Evolutionary conservation across 2,113 vertebrate genomes (phyloP).

Genomic region (Smithornis capensis): DNA sequence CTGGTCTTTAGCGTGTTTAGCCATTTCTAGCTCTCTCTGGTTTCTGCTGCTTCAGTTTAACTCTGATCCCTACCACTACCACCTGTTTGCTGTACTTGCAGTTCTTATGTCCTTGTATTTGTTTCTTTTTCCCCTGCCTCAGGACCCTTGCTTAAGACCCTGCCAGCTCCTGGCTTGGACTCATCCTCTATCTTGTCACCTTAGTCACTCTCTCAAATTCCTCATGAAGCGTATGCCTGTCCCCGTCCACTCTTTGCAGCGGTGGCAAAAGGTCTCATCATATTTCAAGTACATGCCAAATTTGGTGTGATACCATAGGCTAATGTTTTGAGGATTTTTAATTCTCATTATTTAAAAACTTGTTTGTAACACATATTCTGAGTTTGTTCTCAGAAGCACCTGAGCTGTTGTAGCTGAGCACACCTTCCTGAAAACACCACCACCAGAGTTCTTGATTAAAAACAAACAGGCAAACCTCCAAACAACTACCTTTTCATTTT

Average conservation of each 20-base stretch:
- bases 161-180: neutral
- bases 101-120: neutral
- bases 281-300: accelerated
- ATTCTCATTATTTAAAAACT: neutral
- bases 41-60: neutral
- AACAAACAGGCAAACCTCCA: neutral
- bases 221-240: neutral
- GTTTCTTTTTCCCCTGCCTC: accelerated
- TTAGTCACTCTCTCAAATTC: neutral
- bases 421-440: neutral
- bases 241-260: neutral
- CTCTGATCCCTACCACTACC: neutral
- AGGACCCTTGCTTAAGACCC: neutral
- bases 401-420: neutral
- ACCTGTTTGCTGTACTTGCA: neutral
- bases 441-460: neutral
- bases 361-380: neutral
- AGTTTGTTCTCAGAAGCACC: neutral
- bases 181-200: neutral
- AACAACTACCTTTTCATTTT: neutral
- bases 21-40: neutral
- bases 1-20: neutral
- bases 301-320: neutral
- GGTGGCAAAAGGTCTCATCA: neutral
- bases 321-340: neutral